These are phyloP conservation scores for Callinectes sapidus DNA, from an alignment of 2,888 invertebrate genomes.

Conservation along the genomic window DNA sequence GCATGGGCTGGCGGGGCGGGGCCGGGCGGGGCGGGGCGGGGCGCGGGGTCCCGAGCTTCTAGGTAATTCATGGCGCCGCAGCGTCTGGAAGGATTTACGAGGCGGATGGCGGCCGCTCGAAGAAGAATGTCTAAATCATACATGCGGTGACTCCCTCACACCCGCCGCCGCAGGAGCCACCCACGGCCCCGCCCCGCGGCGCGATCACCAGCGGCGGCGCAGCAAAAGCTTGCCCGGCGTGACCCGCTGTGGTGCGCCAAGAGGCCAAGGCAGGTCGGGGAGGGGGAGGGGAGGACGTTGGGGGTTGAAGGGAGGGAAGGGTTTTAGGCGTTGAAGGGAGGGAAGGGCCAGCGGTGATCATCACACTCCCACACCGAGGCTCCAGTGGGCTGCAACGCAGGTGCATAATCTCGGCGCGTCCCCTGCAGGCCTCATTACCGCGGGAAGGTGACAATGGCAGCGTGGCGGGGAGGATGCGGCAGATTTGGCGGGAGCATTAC, in stretches of 20 bases:
- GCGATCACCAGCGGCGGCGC: background rate
- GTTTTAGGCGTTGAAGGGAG: no score
- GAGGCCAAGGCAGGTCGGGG: background rate
- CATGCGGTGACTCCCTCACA: background rate
- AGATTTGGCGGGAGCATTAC: background rate
- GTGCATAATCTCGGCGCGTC: background rate
- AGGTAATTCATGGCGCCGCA: slow-evolving; percentile 29
- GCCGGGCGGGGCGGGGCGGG: background rate
- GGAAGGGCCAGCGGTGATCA: background rate
- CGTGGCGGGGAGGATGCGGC: background rate
- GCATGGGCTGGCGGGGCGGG: background rate
- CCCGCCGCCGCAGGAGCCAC: background rate
- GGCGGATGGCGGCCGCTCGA: slow-evolving; percentile 33
- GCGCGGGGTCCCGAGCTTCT: background rate
- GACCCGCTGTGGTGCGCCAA: background rate
- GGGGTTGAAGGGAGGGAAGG: background rate
- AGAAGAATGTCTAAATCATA: slow-evolving; percentile 36
- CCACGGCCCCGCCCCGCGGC: slow-evolving; percentile 10
- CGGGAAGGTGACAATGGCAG: background rate
- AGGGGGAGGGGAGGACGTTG: background rate
- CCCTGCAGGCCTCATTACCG: background rate
- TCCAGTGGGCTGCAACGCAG: background rate
- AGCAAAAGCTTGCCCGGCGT: background rate
- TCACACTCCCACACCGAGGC: background rate
- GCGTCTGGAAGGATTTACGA: slow-evolving; percentile 30